Conservation (phyloP, 2,113 vertebrate species). For the Laterallus jamaicensis region DNA sequence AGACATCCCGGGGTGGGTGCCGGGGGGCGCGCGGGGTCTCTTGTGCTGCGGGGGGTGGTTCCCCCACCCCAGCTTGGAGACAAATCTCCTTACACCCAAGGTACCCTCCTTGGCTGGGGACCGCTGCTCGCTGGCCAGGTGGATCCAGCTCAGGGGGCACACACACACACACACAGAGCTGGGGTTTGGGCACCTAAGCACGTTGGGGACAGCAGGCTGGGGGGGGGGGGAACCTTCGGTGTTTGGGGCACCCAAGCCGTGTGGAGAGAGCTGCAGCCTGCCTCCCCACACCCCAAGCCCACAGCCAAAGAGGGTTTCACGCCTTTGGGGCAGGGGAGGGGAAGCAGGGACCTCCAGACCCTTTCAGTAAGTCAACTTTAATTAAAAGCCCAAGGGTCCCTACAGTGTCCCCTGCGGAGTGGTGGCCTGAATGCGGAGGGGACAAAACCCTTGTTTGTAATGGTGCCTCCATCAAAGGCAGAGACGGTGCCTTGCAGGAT, state of each 20-base stretch:
- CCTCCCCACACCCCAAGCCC: not conserved
- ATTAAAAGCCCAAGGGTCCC: constrained; percentile 48
- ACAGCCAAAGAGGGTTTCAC: not conserved
- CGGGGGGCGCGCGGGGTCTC: not conserved
- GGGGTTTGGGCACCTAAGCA: not conserved
- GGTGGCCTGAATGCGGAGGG: not conserved
- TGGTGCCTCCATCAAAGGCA: constrained; percentile 60
- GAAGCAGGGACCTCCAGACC: not conserved
- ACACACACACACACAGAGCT: rapidly evolving
- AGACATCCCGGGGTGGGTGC: not conserved
- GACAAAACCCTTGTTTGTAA: constrained; percentile 54
- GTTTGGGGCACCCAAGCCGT: not conserved
- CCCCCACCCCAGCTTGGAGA: not conserved
- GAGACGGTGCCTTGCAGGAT: constrained; percentile 26
- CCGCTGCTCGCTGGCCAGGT: not conserved
- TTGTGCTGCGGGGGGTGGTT: not conserved
- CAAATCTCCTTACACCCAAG: not conserved
- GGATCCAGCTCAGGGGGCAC: not conserved
- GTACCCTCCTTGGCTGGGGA: not conserved
- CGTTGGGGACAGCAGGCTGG: not conserved
- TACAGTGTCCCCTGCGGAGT: not conserved
- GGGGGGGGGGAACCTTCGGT: not conserved
- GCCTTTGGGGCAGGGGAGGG: not conserved
- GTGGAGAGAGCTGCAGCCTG: not conserved
- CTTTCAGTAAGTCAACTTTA: constrained; percentile 60